Base-by-base conservation (phyloP, 2,113 vertebrate species). In the Micromys minutus region DNA sequence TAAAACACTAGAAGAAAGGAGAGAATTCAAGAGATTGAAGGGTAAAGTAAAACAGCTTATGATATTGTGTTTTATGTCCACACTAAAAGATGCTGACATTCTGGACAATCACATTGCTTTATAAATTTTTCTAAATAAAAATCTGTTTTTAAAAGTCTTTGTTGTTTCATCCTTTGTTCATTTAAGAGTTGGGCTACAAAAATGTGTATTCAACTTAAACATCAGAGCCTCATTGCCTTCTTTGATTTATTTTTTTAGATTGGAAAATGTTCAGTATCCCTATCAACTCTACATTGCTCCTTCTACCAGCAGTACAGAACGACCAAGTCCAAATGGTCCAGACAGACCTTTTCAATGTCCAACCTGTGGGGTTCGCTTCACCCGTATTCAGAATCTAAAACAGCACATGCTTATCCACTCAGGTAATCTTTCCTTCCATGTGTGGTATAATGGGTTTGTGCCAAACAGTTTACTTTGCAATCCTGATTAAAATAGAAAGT, bases 371-470 rank as follows among this genome's bases (percentile, higher is more conserved):
- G 99, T 99, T 84, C 98, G 99, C 95, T 99, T 99, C 98, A 99
- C 99, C 87, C 99, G 99, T 95, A 99, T 99, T 98, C 99, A 99
- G 99, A 99, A 99, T 98, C 98, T 99, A 89, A 99, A 99, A 97
- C 99, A 99, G 98, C 99, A 99, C 98, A 99, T 99, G 99, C 99
- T 99, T 87, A 99, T 99, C 98, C 99, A 99, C 99, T 99, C 99
- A 98, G 99, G 99, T 99, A 98, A 98, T 83, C 80, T 29, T 52
- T n/a, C 21, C 8, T 2, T 63, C 34, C 2, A 34, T 24, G 0
- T 45, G 24, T 75, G 31, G 34, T 3, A n/a, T 83, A 76, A 65
- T n/a, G 67, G 83, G 47, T 91, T 26, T 34, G 21, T 26, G 85
- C 75, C 22, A 16, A 88, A 85, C 39, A 67, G 87, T 93, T 67